Evolutionary conservation across 1,140 invertebrate genomes (phyloP), one percentile per base, ranked within the genome.

Genomic region (Coptotermes formosanus): DNA sequence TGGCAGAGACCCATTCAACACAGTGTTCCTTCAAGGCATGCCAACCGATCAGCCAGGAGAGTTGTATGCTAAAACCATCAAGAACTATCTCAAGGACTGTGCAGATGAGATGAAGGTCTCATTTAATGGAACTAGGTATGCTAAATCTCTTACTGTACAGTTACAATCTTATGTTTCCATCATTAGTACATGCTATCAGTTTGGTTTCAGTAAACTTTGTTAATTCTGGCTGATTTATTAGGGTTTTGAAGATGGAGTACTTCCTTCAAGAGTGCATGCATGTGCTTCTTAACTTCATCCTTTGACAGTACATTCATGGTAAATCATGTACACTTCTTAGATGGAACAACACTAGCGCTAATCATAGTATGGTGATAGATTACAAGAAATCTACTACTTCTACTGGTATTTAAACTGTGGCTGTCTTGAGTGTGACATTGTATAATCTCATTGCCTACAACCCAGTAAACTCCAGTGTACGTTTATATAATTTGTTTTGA

Each of bases 21-120:
- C 97, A 0, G 95, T 98, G 3, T 95, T 94, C 89, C 92, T 98
- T 82, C 89, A 94, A 91, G 93, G 95, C 44, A 92, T 95, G 89
- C 94, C 96, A 32, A 86, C 90, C 0, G 91, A 94, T 2, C 95
- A 96, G 88, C 96, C 97, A 25, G 95, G 95, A 9, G 90, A 92
- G 55, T 88, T 98, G 19, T 98, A 98, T 89, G 91, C 92, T 0
- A 89, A 92, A 16, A 89, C 90, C 8, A 92, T 96, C 44, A 94
- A 94, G 88, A 90, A 92, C 0, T 85, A 92, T 0, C 93, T 96
- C 8, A 83, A 87, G 25, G 86, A 89, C 43, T 92, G 90, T 82
- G 90, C 87, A 85, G 88, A 89, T 3, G 90, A 94, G 87, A 93
- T 95, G 0, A 90, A 92, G 8, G 92, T 96, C 25, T 92, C 92